Evolutionary conservation across 1,140 invertebrate species (phyloP), one percentile per base, ranked within the genome.

Genomic region (Sipha flava): DNA sequence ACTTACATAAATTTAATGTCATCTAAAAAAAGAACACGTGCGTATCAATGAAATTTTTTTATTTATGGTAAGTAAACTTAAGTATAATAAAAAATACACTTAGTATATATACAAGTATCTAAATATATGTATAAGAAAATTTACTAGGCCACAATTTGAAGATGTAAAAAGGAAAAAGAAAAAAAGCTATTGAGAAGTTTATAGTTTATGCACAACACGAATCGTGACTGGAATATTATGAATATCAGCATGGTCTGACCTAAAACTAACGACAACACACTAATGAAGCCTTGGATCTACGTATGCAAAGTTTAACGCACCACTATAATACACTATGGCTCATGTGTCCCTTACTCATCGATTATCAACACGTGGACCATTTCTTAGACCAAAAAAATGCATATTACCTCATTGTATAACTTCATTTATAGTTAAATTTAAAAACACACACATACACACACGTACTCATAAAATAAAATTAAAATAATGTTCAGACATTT

Each of bases 191-290:
- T 75, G 72, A 75, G 72, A 75, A 75, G 72, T 75, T 54, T 75
- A 40, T 34, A 52, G 49, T 34, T 75, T 75, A 57, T 54, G 49
- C 54, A 21, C n/a, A 75, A 21, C 49, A 31, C 72, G 49, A 75
- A 75, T 57, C 72, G 72, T 75, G 72, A 75, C 72, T 54, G 26
- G 72, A 75, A 57, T 75, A 54, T 75, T 75, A 75, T 75, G 72
- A 75, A 75, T 54, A 75, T 54, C n/a, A 23, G 31, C 29, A 26
- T 37, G 23, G 45, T 54, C n/a, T 75, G 72, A 75, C 72, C 72
- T 75, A 75, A 54, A 75, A 75, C 72, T 23, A 54, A 26, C 12
- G 16, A 75, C 49, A 54, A 23, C 31, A 23, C 49, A 40, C 72
- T 75, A 75, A 75, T 75, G 72, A 75, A 75, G 49, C 49, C 72